phyloP scores from a whole-genome alignment of 1,140 invertebrate genomes.

The Drosophila navojoa region DNA sequence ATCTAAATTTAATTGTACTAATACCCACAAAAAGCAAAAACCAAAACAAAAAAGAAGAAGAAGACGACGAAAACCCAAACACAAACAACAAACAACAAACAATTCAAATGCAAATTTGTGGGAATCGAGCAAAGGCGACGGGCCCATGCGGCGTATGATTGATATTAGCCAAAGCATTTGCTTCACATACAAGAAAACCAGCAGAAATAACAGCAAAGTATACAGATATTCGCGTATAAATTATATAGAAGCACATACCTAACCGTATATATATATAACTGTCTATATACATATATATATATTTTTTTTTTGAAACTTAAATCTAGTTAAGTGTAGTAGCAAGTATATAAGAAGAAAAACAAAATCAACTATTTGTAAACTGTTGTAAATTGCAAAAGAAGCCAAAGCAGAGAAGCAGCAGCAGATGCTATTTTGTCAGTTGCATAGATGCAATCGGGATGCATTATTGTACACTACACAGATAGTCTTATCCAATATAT shows the following conservation, averaged over 20 bases:
- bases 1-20: conserved; percentile 75
- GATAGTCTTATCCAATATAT: conserved; percentile 4
- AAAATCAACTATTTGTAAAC: conserved; percentile 5
- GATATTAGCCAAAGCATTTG: conserved; percentile 57
- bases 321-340: conserved; percentile 31
- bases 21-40: conserved; percentile 20
- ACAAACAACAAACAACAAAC: background rate
- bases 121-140: conserved; percentile 25
- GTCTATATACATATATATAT: conserved; percentile 20
- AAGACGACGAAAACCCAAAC: background rate
- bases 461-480: conserved; percentile 9
- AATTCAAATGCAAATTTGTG: conserved; percentile 23
- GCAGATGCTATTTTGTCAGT: conserved; percentile 16
- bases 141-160: conserved; percentile 43
- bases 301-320: conserved; percentile 41
- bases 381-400: conserved; percentile 33
- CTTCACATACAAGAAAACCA: conserved; percentile 16
- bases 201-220: conserved; percentile 11
- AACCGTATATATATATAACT: conserved; percentile 21
- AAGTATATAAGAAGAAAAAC: conserved; percentile 5
- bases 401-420: conserved; percentile 40
- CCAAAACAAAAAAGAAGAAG: background rate
- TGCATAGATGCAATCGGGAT: background rate
- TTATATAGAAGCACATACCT: conserved; percentile 36
- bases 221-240: conserved; percentile 10